phyloP scores from a whole-genome alignment of 2,888 invertebrate species.

The Meganola albula region DNA sequence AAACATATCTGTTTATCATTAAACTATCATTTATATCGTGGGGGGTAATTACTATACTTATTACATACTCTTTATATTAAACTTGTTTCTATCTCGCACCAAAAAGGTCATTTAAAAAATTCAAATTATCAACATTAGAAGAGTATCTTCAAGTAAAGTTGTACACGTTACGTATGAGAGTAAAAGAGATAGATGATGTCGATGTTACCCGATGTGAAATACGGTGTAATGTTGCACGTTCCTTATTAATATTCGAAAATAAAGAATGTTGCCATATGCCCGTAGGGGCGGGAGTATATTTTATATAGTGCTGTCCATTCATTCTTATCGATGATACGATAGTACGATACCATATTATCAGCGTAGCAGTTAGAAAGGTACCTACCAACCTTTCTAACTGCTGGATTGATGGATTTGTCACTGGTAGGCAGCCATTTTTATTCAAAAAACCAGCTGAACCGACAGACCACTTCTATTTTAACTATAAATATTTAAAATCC shows the following conservation, averaged over 20 bases:
- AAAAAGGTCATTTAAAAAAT: constrained; percentile 33
- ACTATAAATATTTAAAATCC: no score
- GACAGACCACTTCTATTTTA: no score
- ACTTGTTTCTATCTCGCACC: constrained; percentile 32
- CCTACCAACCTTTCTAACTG: no score
- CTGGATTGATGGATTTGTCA: no score
- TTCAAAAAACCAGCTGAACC: no score
- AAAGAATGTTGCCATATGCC: constrained; percentile 71
- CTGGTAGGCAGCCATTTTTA: no score
- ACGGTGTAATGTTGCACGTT: constrained; percentile 71
- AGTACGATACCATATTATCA: no score
- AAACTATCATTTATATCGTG: no score
- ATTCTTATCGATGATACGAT: constrained; percentile 34
- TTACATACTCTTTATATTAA: background rate
- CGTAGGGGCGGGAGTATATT: constrained; percentile 57
- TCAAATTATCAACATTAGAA: constrained; percentile 51
- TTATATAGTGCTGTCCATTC: constrained; percentile 40
- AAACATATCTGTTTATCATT: no score
- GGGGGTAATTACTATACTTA: background rate
- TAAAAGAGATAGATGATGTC: constrained; percentile 39
- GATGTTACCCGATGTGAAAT: constrained; percentile 68
- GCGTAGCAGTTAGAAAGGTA: no score
- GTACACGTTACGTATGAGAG: constrained; percentile 25
- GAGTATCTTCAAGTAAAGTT: constrained; percentile 30
- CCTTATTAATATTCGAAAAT: constrained; percentile 75